Evolutionary conservation across 2,113 vertebrate genomes (phyloP).

Genomic region (Synodontis membranacea): DNA sequence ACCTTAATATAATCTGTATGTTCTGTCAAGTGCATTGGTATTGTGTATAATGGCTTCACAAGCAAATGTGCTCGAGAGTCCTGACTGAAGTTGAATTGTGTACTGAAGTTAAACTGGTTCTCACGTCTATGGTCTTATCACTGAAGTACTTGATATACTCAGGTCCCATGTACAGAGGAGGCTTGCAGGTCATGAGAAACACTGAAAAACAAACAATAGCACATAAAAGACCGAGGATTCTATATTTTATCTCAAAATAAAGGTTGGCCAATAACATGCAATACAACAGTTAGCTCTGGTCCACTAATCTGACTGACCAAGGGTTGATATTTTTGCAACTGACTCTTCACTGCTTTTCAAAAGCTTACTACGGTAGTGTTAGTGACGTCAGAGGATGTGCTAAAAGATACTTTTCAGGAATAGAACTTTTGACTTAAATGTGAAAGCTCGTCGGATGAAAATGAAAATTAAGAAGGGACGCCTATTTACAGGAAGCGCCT

Average conservation of each 20-base stretch:
- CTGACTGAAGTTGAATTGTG: background rate
- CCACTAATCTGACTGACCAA: too few species aligned
- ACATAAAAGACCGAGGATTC: background rate
- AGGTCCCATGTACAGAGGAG: slow-evolving; percentile 92
- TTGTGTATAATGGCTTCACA: background rate
- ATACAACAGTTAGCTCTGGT: too few species aligned
- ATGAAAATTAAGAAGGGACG: too few species aligned
- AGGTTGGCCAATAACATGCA: background rate
- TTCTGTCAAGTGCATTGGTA: background rate
- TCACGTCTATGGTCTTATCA: slow-evolving; percentile 92
- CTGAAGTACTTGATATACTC: slow-evolving; percentile 97
- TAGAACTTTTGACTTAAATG: too few species aligned
- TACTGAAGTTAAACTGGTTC: slow-evolving; percentile 52
- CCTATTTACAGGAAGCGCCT: too few species aligned
- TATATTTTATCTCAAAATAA: background rate
- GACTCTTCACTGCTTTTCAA: too few species aligned
- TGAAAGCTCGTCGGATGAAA: too few species aligned
- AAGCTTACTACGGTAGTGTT: too few species aligned
- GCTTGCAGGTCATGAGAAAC: slow-evolving; percentile 94
- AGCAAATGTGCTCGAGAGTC: background rate
- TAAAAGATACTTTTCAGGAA: too few species aligned
- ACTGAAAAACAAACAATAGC: slow-evolving; percentile 67
- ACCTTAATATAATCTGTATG: background rate
- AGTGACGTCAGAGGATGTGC: too few species aligned
- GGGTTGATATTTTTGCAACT: too few species aligned